phyloP scores from a whole-genome alignment of 1,140 invertebrate genomes.

The Brachionus rotundiformis region DNA sequence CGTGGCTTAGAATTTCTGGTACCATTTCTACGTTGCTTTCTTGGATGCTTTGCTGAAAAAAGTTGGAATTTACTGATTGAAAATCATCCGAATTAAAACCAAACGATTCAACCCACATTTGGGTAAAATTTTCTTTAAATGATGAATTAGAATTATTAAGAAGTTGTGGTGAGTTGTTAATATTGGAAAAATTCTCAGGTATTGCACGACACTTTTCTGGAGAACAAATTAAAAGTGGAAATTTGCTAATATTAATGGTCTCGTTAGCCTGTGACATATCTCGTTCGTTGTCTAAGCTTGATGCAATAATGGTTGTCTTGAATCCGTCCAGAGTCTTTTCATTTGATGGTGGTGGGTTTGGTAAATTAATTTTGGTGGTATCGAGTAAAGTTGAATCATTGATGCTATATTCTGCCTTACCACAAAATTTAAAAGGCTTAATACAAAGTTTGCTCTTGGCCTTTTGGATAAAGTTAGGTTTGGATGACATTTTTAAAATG shows the following conservation, averaged over 20 bases:
- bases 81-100: constrained; percentile 22
- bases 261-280: neutral
- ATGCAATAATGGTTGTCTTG: constrained; percentile 21
- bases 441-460: constrained; percentile 29
- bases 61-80: neutral
- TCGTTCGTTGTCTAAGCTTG: constrained; percentile 25
- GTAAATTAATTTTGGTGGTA: neutral
- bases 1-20: constrained; percentile 15
- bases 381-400: constrained; percentile 9
- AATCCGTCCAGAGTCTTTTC: neutral
- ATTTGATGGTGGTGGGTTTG: neutral
- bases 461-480: constrained; percentile 32
- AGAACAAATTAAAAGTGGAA: constrained; percentile 16
- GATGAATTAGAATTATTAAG: neutral
- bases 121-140: neutral
- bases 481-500: neutral
- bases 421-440: neutral
- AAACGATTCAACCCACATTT: constrained; percentile 28
- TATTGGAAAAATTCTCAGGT: neutral
- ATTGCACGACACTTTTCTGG: neutral
- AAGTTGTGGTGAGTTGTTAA: neutral
- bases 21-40: neutral
- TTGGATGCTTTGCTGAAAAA: neutral
- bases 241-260: constrained; percentile 27
- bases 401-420: neutral